Conservation (phyloP, 2,888 invertebrate genomes). For the Bugulina stolonifera region DNA sequence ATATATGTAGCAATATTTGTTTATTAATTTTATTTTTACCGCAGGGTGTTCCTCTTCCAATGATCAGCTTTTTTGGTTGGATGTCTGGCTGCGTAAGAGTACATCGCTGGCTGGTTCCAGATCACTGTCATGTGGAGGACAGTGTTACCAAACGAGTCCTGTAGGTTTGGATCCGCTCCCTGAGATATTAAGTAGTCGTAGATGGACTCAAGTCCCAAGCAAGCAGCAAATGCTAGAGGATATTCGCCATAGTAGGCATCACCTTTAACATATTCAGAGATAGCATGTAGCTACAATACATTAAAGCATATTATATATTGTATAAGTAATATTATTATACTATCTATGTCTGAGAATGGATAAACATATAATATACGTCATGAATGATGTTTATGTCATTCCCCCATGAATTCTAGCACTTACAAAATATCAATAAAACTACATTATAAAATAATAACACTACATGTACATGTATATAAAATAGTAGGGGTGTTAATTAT, state of each 20-base stretch:
- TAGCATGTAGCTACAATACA: too few relatives aligned
- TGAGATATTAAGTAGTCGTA: conserved; percentile 88
- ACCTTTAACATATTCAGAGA: conserved; percentile 58
- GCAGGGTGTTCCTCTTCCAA: conserved; percentile 71
- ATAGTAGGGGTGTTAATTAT: too few relatives aligned
- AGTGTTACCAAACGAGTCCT: conserved; percentile 95
- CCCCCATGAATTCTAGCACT: too few relatives aligned
- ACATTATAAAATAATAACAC: too few relatives aligned
- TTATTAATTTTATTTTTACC: background rate
- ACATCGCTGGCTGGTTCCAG: conserved; percentile 95
- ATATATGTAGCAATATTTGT: too few relatives aligned
- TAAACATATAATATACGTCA: too few relatives aligned
- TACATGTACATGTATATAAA: too few relatives aligned
- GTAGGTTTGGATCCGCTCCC: conserved; percentile 89
- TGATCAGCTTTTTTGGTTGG: conserved; percentile 72
- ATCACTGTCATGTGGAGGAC: conserved; percentile 99
- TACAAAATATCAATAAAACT: too few relatives aligned
- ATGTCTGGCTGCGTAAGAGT: conserved; percentile 91
- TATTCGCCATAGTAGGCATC: conserved; percentile 95
- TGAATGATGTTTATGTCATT: too few relatives aligned
- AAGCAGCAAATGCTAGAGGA: conserved; percentile 94
- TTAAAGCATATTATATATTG: too few relatives aligned
- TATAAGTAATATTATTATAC: too few relatives aligned
- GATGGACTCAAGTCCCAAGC: conserved; percentile 91
- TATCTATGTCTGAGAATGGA: too few relatives aligned